Percentiles rank a stretch among this genome's conserved stretches.
Conservation (phyloP, 2,113 vertebrate genomes). For the Petroica traversi region DNA sequence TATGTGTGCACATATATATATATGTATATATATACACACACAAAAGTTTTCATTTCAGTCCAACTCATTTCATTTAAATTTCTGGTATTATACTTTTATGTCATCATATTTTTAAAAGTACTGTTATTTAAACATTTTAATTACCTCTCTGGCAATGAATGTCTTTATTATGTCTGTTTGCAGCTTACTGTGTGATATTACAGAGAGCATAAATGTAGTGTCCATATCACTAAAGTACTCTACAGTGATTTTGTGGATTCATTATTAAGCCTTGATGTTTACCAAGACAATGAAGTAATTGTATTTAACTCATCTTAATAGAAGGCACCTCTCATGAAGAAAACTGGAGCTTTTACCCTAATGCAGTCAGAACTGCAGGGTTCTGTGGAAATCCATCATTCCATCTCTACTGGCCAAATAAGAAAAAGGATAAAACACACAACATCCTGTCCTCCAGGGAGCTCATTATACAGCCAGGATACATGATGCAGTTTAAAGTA, state of each 20-base stretch:
- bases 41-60: neutral
- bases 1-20: no score
- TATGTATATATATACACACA: neutral
- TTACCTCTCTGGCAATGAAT: neutral
- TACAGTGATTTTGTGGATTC: neutral
- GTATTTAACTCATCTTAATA: conserved; percentile 61
- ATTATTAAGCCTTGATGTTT: neutral
- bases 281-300: conserved; percentile 9
- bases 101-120: neutral
- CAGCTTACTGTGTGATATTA: neutral
- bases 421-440: conserved; percentile 92
- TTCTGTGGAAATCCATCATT: conserved; percentile 99
- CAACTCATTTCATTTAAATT: neutral
- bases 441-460: conserved; percentile 94
- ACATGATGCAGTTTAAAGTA: conserved; percentile 98
- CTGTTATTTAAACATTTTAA: neutral
- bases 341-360: conserved; percentile 98
- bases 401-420: conserved; percentile 98
- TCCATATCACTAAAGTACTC: neutral
- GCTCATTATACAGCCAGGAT: conserved; percentile 96
- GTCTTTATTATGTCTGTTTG: neutral
- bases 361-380: conserved; percentile 93
- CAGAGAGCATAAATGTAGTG: neutral
- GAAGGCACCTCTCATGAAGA: conserved; percentile 95
- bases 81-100: neutral